These are phyloP conservation scores for Metopolophium dirhodum DNA, from an alignment of 1,140 invertebrate species.

Conservation along the genomic window DNA sequence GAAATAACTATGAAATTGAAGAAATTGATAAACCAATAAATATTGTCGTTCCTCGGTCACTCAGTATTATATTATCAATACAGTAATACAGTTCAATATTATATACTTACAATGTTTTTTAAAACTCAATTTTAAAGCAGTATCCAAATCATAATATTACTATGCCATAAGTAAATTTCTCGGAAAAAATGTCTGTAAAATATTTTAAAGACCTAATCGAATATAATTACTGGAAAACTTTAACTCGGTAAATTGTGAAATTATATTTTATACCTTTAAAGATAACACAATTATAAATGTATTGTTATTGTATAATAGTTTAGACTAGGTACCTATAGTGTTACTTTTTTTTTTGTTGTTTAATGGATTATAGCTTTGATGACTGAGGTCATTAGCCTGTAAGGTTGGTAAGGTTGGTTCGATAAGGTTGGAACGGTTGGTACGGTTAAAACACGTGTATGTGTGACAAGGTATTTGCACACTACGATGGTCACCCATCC, in stretches of 20 bases:
- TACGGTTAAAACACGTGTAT: too few species aligned
- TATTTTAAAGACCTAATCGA: neutral
- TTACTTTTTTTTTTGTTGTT: too few species aligned
- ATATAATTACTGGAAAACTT: neutral
- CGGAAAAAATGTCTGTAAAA: neutral
- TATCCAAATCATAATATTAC: neutral
- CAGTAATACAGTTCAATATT: too few species aligned
- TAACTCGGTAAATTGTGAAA: neutral
- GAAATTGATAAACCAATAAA: neutral
- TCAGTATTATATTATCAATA: neutral
- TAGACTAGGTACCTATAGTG: too few species aligned
- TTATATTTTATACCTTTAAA: neutral
- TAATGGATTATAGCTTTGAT: too few species aligned
- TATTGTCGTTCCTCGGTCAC: neutral
- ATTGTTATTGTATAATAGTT: neutral
- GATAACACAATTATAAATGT: neutral
- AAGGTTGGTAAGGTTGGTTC: too few species aligned
- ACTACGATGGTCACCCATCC: too few species aligned
- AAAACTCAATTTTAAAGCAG: neutral
- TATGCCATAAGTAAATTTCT: neutral
- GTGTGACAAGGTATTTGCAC: too few species aligned
- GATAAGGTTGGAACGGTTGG: too few species aligned
- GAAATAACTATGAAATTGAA: neutral
- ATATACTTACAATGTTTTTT: neutral
- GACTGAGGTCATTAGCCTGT: too few species aligned